A percentile compares a stretch with the other conserved stretches of the same genome.
Conservation (phyloP, 2,888 invertebrate species). For the Odontomyia ornata region DNA sequence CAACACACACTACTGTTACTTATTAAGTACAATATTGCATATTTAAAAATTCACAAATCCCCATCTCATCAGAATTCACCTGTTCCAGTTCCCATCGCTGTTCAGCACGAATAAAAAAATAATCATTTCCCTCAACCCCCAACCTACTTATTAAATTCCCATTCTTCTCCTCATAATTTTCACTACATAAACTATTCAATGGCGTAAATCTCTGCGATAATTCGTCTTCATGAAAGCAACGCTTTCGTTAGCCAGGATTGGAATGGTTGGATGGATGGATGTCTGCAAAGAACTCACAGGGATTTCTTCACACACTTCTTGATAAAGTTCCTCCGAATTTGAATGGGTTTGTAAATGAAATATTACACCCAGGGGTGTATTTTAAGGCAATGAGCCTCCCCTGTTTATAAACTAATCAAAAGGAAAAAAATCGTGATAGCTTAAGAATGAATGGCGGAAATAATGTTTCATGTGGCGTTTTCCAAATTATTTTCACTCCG, state of each 20-base stretch:
- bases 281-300: background rate
- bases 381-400: background rate
- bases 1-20: too few relatives aligned
- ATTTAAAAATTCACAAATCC: too few relatives aligned
- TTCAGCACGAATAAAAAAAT: too few relatives aligned
- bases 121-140: too few relatives aligned
- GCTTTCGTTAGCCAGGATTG: background rate
- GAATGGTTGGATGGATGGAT: background rate
- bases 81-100: background rate
- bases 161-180: background rate
- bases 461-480: background rate
- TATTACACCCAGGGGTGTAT: background rate
- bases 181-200: constrained; percentile 3
- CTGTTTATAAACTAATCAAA: constrained; percentile 3
- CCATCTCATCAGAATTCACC: background rate
- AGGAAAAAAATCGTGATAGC: background rate
- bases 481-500: background rate
- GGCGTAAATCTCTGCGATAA: background rate
- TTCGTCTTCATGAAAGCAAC: background rate
- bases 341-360: background rate
- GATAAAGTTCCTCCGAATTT: background rate
- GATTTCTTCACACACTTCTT: background rate
- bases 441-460: background rate
- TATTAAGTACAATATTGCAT: too few relatives aligned
- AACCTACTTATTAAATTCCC: background rate